A percentile compares a stretch with the other conserved stretches of the same genome.
These are phyloP conservation scores for Yponomeuta evonymella DNA, from an alignment of 2,888 invertebrate genomes.

Conservation along the genomic window DNA sequence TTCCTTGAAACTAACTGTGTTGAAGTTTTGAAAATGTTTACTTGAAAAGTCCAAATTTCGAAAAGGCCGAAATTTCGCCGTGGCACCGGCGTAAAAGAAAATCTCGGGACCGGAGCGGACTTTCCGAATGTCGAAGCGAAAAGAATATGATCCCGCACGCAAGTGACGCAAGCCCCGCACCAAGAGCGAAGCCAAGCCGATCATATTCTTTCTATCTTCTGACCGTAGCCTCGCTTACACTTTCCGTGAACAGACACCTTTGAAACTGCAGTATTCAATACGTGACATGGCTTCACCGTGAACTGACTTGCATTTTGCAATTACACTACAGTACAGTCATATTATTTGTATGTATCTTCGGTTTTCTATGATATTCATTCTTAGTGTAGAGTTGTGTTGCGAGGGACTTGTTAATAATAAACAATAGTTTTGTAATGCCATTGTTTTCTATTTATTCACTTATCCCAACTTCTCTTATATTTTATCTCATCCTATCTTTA, in stretches of 20 bases:
- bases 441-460: conserved; percentile 50
- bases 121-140: conserved; percentile 56
- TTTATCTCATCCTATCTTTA: conserved; percentile 37
- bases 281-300: conserved; percentile 34
- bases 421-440: conserved; percentile 67
- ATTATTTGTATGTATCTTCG: conserved; percentile 5
- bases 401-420: conserved; percentile 70
- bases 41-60: conserved; percentile 59
- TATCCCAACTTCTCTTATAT: conserved; percentile 46
- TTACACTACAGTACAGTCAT: conserved; percentile 1
- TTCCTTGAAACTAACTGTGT: conserved; percentile 75
- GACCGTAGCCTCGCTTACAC: conserved; percentile 26
- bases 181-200: conserved; percentile 29
- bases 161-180: conserved; percentile 4
- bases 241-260: conserved; percentile 23
- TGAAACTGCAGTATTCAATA: conserved; percentile 21
- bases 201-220: conserved; percentile 55
- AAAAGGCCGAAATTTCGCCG: conserved; percentile 53
- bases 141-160: conserved; percentile 64
- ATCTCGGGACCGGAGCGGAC: conserved; percentile 49
- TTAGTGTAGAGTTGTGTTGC: conserved; percentile 64
- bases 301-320: conserved; percentile 51
- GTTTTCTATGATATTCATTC: conserved; percentile 34
- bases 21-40: conserved; percentile 75
- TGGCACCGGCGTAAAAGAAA: conserved; percentile 15